Base-by-base conservation (phyloP, 2,113 vertebrate genomes). In the Paratilapia polleni region DNA sequence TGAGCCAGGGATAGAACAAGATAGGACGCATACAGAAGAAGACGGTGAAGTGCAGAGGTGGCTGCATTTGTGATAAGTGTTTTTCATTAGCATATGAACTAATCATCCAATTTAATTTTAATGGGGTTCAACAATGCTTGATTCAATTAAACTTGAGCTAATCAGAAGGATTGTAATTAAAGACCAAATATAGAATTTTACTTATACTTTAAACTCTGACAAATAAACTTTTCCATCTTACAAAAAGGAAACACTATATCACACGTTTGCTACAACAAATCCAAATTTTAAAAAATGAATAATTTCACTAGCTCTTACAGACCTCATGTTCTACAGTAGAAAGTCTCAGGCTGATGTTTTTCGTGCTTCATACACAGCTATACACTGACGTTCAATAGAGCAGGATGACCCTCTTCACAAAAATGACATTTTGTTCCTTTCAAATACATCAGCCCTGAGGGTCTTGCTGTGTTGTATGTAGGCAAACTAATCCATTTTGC, bases 51-150 rank as follows among this genome's bases (percentile, higher is more conserved):
- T 73, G 56, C 73, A 52, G 82, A 41, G 61, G 6, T 70, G 57
- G 28, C 61, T 59, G 34, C 57, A 13, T 76, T 80, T 75, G 38
- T 1, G 63, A 70, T 82, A 66, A 84, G 59, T 74, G 11, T 57
- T 64, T 77, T 60, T 56, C 52, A 90, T 92, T 90, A 82, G 41
- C 85, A 84, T 89, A 47, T 26, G 81, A 87, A 84, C 26, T 85
- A 80, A 88, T 87, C 20, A 78, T 81, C 76, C 17, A 70, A 70
- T 85, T 81, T 2, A 0, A 34, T 62, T 83, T 60, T 56, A 83
- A 80, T 81, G 6, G 14, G 13, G 58, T 87, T 94, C 58, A 84
- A 20, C 34, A 24, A 57, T 28, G 47, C 70, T 83, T 81, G 62
- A 81, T 70, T 88, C 14, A 91, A 59, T 88, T 78, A 38, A 70